Base-by-base conservation (phyloP, 2,888 invertebrate species). In the Orthonychiurus folsomi region DNA sequence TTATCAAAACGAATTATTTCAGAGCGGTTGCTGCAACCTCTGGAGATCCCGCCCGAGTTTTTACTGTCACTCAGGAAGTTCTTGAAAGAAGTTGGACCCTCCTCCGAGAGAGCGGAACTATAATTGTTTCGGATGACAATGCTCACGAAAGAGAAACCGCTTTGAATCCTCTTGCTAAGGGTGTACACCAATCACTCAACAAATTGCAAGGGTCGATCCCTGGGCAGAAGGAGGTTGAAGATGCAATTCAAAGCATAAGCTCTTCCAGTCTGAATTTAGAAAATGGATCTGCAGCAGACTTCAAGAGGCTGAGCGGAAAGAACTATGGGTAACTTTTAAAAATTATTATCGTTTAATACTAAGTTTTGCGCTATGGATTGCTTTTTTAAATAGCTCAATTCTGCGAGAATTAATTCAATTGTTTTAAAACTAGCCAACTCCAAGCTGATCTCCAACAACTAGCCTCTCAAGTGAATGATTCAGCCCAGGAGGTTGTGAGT, bases 151-250 rank as follows among this genome's bases (percentile, higher is more conserved):
- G 77, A 58, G 75, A 76, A 47, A 70, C 79, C 50, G 79, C 79
- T 59, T 80, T 94, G 52, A 85, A 86, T 18, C 84, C 84, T 68
- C 86, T 89, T 0, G 87, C 87, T 1, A 86, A 86, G 73, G 85
- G 86, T 67, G 86, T 91, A 54, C 70, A 73, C 62, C 64, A 68
- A 54, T 67, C 73, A 18, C 77, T 87, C 59, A 84, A 84, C 72
- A 82, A 81, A 69, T 86, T 86, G 69, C 84, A 95, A 60, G 87
- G 88, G 69, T 90, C 91, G 67, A 83, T 96, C 53, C 95, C 96
- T 0, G 93, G 94, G 0, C 93, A 95, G 76, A 85, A 87, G 60
- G 94, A 95, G 75, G 87, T 97, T n/a, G 95, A 96, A 76, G 84
- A 86, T 23, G 91, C 92, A 0, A 84, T 93, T 72, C 84, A 86